Percentiles rank a stretch among this genome's conserved stretches.
These are phyloP conservation scores for Malacoraja senta DNA, from an alignment of 2,797 vertebrate genomes.

Conservation along the genomic window DNA sequence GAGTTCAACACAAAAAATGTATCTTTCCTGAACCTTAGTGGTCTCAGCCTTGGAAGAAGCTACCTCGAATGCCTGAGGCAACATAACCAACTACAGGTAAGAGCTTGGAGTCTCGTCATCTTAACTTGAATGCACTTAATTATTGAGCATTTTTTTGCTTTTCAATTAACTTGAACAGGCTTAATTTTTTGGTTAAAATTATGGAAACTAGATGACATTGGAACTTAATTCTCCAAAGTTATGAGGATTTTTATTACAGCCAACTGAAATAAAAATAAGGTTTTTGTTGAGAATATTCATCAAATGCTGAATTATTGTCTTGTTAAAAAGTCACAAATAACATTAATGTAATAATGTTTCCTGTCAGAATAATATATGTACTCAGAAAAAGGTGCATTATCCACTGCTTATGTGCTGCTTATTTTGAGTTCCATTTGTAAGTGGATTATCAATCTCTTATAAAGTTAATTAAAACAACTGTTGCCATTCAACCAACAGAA, in stretches of 20 bases:
- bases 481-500: not conserved
- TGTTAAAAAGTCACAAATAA: not conserved
- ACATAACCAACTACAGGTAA: conserved; percentile 22
- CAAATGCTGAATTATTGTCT: not conserved
- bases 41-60: not conserved
- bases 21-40: conserved; percentile 26
- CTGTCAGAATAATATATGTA: not conserved
- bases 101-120: not conserved
- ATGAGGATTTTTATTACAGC: not conserved
- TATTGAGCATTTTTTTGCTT: not conserved
- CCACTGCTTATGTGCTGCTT: not conserved
- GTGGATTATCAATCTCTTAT: not conserved
- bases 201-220: not conserved
- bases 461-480: not conserved
- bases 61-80: not conserved
- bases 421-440: too few species aligned
- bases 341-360: not conserved
- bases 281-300: not conserved
- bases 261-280: not conserved
- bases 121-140: not conserved
- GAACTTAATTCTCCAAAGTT: not conserved
- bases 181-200: not conserved
- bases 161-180: not conserved
- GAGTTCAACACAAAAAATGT: not conserved
- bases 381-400: not conserved